Evolutionary conservation across 2,888 invertebrate species (phyloP).

Genomic region (Mesoligia furuncula): DNA sequence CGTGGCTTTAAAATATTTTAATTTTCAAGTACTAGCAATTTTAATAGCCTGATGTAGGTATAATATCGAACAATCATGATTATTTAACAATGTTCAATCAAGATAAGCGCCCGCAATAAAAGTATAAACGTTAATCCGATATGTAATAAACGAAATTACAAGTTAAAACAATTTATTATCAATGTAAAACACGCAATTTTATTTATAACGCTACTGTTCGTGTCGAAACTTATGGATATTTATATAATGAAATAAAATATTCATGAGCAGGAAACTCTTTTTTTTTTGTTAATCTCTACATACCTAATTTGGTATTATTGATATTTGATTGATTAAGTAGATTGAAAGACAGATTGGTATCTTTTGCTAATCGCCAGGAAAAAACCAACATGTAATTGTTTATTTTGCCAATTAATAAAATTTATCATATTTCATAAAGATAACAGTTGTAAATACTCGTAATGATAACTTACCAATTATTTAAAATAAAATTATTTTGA

Average conservation of each 20-base stretch:
- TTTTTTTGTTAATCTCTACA: background rate
- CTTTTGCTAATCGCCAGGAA: slow-evolving; percentile 35
- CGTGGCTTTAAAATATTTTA: background rate
- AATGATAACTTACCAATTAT: background rate
- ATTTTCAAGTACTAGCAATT: slow-evolving; percentile 10
- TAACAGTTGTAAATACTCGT: slow-evolving; percentile 17
- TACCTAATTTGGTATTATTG: background rate
- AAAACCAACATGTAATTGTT: slow-evolving; percentile 39
- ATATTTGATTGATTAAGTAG: slow-evolving; percentile 10
- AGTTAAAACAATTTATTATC: slow-evolving; percentile 59
- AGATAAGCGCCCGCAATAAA: slow-evolving; percentile 81
- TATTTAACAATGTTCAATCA: slow-evolving; percentile 78
- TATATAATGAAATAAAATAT: slow-evolving; percentile 4
- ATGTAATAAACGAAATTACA: slow-evolving; percentile 69
- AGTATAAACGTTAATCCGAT: slow-evolving; percentile 77
- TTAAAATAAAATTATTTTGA: background rate
- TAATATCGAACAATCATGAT: slow-evolving; percentile 34
- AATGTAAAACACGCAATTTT: slow-evolving; percentile 54
- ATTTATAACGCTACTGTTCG: slow-evolving; percentile 39
- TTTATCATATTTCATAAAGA: slow-evolving; percentile 23
- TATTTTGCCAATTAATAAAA: slow-evolving; percentile 32
- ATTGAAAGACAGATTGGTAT: slow-evolving; percentile 30
- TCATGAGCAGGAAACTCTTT: background rate
- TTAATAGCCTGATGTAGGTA: slow-evolving; percentile 11
- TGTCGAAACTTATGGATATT: slow-evolving; percentile 8